Conservation (phyloP, 1,140 invertebrate genomes). For the Apis cerana region DNA sequence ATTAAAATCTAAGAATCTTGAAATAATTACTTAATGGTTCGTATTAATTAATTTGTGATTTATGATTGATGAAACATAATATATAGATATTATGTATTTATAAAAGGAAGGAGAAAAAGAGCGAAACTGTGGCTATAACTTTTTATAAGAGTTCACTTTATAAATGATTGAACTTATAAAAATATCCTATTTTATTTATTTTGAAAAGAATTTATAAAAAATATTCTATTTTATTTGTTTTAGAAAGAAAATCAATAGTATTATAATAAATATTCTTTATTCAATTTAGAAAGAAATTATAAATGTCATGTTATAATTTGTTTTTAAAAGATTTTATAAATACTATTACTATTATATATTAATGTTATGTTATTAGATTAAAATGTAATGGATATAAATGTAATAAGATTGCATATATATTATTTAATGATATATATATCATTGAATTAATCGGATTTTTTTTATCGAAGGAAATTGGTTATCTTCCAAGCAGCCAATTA, state of each 20-base stretch:
- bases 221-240: not conserved
- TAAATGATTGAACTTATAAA: no score
- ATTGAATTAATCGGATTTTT: conserved; percentile 16
- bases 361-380: not conserved
- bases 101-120: not conserved
- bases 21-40: not conserved
- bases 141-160: no score
- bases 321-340: not conserved
- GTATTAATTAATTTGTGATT: not conserved
- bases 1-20: not conserved
- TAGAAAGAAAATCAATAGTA: no score
- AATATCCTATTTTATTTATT: not conserved
- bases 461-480: conserved; percentile 70
- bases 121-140: not conserved
- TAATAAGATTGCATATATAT: not conserved
- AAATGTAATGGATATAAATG: not conserved
- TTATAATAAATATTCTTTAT: not conserved
- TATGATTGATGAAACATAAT: not conserved
- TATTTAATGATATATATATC: not conserved
- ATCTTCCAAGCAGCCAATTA: conserved; percentile 76
- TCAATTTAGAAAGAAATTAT: no score
- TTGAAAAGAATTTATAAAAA: no score
- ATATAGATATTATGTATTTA: not conserved
- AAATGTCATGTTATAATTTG: not conserved
- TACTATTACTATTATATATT: not conserved